These are phyloP conservation scores for Criorhina ranunculi DNA, from an alignment of 2,888 invertebrate genomes.

Conservation along the genomic window DNA sequence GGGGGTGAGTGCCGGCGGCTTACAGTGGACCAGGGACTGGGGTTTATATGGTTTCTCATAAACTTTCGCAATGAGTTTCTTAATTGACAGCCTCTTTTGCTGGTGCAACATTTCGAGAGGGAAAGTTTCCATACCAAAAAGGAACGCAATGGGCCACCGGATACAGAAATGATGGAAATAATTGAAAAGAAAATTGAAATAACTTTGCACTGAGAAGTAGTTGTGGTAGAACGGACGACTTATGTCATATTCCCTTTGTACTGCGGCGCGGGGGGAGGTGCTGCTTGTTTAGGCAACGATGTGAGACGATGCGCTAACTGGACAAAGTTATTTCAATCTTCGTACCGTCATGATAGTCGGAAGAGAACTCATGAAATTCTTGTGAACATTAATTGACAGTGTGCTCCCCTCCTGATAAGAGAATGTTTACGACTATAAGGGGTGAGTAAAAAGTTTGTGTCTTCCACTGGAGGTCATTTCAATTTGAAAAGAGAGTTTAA, in stretches of 20 bases:
- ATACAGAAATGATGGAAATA: conserved; percentile 70
- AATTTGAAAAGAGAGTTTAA: background rate
- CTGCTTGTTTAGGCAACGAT: conserved; percentile 24
- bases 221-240: conserved; percentile 1
- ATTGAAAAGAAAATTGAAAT: conserved; percentile 73
- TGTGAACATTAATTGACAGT: conserved; percentile 71
- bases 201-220: conserved; percentile 39
- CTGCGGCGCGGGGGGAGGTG: background rate
- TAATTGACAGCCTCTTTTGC: conserved; percentile 76
- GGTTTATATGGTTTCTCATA: conserved; percentile 72
- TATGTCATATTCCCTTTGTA: background rate
- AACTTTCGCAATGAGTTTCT: conserved; percentile 76
- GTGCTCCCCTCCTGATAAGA: conserved; percentile 18
- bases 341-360: conserved; percentile 28
- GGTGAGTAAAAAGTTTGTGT: background rate
- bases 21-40: conserved; percentile 41
- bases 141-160: conserved; percentile 26
- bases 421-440: conserved; percentile 14
- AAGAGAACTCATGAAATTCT: conserved; percentile 45
- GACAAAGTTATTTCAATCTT: conserved; percentile 72
- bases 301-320: conserved; percentile 38
- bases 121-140: conserved; percentile 56
- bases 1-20: conserved; percentile 27
- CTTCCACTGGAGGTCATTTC: conserved; percentile 26
- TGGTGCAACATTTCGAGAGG: conserved; percentile 55